Conservation (phyloP, 1,140 invertebrate genomes). For the Semibalanus balanoides region DNA sequence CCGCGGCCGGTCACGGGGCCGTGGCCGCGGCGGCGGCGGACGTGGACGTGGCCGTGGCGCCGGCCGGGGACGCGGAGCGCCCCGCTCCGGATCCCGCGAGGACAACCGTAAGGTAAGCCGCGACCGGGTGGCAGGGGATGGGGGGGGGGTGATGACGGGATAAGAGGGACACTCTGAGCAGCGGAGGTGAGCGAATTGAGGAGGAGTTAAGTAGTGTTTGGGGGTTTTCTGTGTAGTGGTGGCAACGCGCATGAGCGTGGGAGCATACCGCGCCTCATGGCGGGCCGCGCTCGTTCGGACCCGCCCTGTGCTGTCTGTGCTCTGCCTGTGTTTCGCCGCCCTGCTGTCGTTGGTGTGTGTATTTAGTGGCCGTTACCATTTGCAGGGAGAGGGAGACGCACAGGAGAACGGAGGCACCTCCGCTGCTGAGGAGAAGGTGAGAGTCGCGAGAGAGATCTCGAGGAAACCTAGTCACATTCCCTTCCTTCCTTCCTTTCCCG, state of each 20-base stretch:
- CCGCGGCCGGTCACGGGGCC: slow-evolving; percentile 34
- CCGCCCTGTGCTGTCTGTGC: neutral
- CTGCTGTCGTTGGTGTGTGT: neutral
- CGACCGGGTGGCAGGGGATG: neutral
- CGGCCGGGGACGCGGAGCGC: slow-evolving; percentile 8
- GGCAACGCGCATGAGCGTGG: neutral
- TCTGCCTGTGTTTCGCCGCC: no score
- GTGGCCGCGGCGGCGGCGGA: slow-evolving; percentile 19
- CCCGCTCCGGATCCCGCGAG: neutral
- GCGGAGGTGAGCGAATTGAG: no score
- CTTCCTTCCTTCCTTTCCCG: no score
- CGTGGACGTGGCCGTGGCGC: slow-evolving; percentile 19
- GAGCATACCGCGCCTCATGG: neutral
- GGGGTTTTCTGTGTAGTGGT: neutral
- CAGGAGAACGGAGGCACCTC: neutral
- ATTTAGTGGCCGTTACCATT: neutral
- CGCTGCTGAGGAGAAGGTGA: neutral
- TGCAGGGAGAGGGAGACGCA: neutral
- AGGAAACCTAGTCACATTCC: neutral
- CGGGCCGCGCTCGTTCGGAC: neutral
- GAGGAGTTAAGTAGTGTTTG: no score
- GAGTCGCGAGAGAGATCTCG: no score
- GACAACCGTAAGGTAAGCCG: neutral
- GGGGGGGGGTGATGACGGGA: no score
- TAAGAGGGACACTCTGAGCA: no score